Evolutionary conservation across 2,113 vertebrate genomes (phyloP).

Genomic region (Catagonus wagneri): DNA sequence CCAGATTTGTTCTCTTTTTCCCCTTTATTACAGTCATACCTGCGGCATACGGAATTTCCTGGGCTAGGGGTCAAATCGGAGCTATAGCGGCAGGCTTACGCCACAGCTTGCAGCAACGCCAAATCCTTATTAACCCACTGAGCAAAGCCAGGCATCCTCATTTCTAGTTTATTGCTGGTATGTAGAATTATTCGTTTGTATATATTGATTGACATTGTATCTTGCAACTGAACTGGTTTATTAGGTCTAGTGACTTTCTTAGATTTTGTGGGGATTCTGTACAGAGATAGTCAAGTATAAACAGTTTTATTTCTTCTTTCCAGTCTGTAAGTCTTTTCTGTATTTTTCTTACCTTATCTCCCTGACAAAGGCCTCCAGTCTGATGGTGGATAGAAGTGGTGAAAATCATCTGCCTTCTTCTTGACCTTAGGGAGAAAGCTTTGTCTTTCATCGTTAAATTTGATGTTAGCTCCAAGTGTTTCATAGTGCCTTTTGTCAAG

Average conservation of each 20-base stretch:
- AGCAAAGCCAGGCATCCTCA: not conserved
- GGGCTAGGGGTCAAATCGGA: no score
- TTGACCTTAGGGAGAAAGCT: not conserved
- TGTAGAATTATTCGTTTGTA: not conserved
- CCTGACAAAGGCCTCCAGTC: not conserved
- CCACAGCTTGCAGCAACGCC: no score
- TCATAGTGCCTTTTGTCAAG: not conserved
- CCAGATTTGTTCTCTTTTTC: not conserved
- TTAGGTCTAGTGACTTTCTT: not conserved
- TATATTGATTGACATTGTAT: not conserved
- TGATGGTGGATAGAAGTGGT: not conserved
- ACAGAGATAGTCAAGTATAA: not conserved
- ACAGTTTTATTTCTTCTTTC: not conserved
- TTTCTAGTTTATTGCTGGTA: not conserved
- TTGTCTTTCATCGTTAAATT: not conserved
- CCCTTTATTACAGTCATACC: no score
- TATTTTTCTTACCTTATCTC: not conserved
- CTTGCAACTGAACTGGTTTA: not conserved
- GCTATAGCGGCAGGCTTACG: no score
- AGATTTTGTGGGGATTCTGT: not conserved
- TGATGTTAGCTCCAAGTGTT: not conserved
- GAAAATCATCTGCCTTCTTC: not conserved
- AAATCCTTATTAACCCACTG: no score
- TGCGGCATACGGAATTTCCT: no score
- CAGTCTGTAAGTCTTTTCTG: not conserved